A percentile compares a stretch with the other conserved stretches of the same genome.
phyloP scores from a whole-genome alignment of 2,888 invertebrate species.

The Pristionchus fissidentatus region DNA sequence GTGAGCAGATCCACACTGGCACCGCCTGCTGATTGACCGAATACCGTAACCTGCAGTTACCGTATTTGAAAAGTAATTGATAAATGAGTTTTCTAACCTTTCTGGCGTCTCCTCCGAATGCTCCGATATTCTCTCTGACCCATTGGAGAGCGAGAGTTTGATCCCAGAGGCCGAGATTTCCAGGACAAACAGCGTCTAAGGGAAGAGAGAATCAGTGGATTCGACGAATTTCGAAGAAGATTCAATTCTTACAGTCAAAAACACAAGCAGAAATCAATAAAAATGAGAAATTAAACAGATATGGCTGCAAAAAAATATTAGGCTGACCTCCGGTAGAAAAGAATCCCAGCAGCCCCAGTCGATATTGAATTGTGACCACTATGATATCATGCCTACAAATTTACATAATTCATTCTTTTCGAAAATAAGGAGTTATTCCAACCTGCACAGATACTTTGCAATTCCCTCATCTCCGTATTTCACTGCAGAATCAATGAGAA shows the following conservation, averaged over 20 bases:
- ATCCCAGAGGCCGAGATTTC: slow-evolving; percentile 71
- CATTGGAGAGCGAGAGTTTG: slow-evolving; percentile 68
- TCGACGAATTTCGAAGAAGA: neutral
- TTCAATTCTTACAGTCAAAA: neutral
- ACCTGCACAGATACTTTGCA: slow-evolving; percentile 56
- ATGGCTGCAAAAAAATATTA: neutral
- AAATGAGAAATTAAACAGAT: too few species aligned
- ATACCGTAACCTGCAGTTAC: slow-evolving; percentile 59
- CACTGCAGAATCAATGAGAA: slow-evolving; percentile 62
- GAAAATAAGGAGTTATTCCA: neutral
- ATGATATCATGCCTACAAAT: slow-evolving; percentile 62
- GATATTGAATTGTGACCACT: slow-evolving; percentile 67
- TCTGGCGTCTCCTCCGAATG: slow-evolving; percentile 65
- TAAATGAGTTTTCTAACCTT: slow-evolving; percentile 34
- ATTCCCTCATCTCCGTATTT: slow-evolving; percentile 68
- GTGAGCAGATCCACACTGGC: slow-evolving; percentile 65
- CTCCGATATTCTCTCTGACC: slow-evolving; percentile 66
- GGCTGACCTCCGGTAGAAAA: slow-evolving; percentile 63
- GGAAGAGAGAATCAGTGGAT: neutral
- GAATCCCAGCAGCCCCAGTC: slow-evolving; percentile 69
- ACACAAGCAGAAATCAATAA: neutral
- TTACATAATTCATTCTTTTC: neutral
- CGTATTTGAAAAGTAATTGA: neutral
- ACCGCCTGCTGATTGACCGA: slow-evolving; percentile 69
- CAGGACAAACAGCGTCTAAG: slow-evolving; percentile 64